phyloP scores from a whole-genome alignment of 2,797 vertebrate species.

The Gambelia wislizenii region DNA sequence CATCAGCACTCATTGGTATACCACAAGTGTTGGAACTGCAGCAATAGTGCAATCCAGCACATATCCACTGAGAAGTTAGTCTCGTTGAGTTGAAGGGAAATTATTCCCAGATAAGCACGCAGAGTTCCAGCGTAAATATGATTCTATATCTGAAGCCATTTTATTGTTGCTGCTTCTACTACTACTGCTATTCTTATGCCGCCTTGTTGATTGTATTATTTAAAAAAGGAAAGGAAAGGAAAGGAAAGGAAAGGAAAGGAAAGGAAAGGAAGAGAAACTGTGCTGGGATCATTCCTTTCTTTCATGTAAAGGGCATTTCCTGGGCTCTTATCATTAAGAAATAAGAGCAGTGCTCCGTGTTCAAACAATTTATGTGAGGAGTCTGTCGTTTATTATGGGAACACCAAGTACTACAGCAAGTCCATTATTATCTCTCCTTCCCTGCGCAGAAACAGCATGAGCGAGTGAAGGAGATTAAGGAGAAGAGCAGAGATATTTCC shows the following conservation, averaged over 20 bases:
- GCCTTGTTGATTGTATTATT: conserved; percentile 52
- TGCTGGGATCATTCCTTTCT: conserved; percentile 59
- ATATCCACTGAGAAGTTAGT: background rate
- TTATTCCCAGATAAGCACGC: background rate
- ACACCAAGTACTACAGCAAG: conserved; percentile 60
- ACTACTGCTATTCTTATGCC: too few relatives aligned
- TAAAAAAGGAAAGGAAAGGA: conserved; percentile 25
- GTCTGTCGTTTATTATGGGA: conserved; percentile 60
- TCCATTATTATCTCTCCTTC: conserved; percentile 59
- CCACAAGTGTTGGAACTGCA: background rate
- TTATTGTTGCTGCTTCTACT: conserved; percentile 33
- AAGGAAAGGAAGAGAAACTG: conserved; percentile 46
- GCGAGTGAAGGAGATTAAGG: conserved; percentile 52
- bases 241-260: too few relatives aligned
- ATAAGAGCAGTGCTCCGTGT: conserved; percentile 57
- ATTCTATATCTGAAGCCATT: conserved; percentile 20
- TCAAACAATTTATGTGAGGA: conserved; percentile 62
- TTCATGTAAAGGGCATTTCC: conserved; percentile 61
- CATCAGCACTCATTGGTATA: background rate
- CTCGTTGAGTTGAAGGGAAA: background rate
- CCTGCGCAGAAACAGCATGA: conserved; percentile 42
- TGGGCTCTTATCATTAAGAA: conserved; percentile 59
- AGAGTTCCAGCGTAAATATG: background rate
- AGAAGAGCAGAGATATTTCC: conserved; percentile 48
- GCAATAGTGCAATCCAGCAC: background rate